Evolutionary conservation across 2,888 invertebrate species (phyloP), one percentile per base, ranked within the genome.

Genomic region (Poecilobothrus nobilitatus): DNA sequence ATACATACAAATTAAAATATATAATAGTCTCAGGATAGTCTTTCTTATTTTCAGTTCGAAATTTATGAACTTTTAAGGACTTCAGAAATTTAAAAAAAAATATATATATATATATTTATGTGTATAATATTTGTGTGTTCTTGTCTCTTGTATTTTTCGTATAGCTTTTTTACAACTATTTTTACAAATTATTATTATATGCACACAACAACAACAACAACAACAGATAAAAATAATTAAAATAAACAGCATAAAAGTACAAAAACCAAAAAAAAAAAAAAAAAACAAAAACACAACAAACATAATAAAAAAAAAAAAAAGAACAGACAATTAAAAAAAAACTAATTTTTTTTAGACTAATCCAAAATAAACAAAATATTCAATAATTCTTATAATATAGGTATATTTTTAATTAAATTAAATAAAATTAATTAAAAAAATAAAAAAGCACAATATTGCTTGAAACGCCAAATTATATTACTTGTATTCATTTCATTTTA

Each of bases 11-110:
- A 18, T 12, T 2, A 53, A 18, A 53, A 18, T 53, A 53, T 53
- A 53, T 53, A 53, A 53, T 53, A 53, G 53, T 53, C 53, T 1
- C 53, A 53, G 53, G 53, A 53, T 53, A 53, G 53, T 53, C 15
- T 53, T 53, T 53, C 53, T 53, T 53, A 53, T 53, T 53, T 53
- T 53, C 53, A 53, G 53, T 53, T 53, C 15, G 53, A 53, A 53
- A 53, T 53, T 53, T 53, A 53, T 53, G 53, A 53, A 53, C 53
- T 53, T 18, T 18, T 53, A 53, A 53, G 53, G 53, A 53, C 53
- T 18, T 53, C 53, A 53, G 12, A 53, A 53, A 53, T 53, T 53
- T 53, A 53, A 53, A 53, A 53, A 53, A 37, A 53, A 12, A 18
- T 53, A 53, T 15, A 53, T 15, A 53, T 12, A 53, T 15, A 53